These are phyloP conservation scores for Achatina immaculata DNA, from an alignment of 1,140 invertebrate genomes.

Conservation along the genomic window DNA sequence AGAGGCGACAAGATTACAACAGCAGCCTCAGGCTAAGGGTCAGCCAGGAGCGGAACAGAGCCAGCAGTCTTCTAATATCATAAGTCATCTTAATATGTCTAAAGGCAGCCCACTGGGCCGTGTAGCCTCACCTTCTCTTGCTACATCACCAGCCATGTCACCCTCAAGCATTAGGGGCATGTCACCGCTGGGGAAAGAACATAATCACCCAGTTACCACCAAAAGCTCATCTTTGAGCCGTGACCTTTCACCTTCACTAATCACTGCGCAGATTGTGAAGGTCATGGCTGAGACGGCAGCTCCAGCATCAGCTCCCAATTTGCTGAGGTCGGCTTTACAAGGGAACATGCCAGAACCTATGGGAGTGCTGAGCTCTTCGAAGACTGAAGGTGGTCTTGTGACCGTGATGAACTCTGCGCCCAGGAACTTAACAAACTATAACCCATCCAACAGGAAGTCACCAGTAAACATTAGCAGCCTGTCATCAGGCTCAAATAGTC, in stretches of 20 bases:
- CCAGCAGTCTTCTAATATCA: neutral
- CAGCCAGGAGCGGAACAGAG: slow-evolving; percentile 1
- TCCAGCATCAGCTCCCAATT: neutral
- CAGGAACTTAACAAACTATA: neutral
- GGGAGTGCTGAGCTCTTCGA: slow-evolving; percentile 26
- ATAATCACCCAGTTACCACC: slow-evolving; percentile 33
- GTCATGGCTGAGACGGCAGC: slow-evolving; percentile 42
- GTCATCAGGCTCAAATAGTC: neutral
- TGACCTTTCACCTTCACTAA: slow-evolving; percentile 46
- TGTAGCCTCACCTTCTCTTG: neutral
- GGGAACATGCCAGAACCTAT: slow-evolving; percentile 41
- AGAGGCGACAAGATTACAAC: neutral
- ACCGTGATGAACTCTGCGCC: neutral
- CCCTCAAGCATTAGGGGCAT: slow-evolving; percentile 10
- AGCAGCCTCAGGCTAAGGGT: slow-evolving; percentile 5
- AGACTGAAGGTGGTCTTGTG: slow-evolving; percentile 21
- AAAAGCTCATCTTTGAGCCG: slow-evolving; percentile 46
- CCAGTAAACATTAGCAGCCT: neutral
- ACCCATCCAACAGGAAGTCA: neutral
- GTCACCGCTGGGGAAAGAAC: slow-evolving; percentile 27
- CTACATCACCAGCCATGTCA: slow-evolving; percentile 19
- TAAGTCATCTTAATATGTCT: neutral
- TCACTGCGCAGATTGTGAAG: slow-evolving; percentile 44
- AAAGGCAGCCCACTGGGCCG: slow-evolving; percentile 1
- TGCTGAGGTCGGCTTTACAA: slow-evolving; percentile 45